Conservation (phyloP, 2,888 invertebrate genomes). For the Tetragonula carbonaria region DNA sequence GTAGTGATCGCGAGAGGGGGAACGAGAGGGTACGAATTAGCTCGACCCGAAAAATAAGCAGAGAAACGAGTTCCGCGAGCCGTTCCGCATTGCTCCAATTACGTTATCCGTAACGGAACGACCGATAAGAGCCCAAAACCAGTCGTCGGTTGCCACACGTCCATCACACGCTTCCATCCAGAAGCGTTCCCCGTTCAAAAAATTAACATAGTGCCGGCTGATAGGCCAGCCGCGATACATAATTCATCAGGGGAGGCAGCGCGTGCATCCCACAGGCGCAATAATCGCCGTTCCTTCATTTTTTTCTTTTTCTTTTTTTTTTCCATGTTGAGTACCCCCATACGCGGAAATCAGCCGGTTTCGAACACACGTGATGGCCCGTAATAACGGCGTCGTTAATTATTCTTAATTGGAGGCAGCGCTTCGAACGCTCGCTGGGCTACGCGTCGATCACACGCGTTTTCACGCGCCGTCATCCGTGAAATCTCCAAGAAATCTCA, state of each 20-base stretch:
- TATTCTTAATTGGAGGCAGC: constrained; percentile 36
- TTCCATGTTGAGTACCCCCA: constrained; percentile 68
- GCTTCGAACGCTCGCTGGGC: neutral
- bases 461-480: constrained; percentile 24
- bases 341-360: constrained; percentile 50
- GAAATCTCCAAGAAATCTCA: constrained; percentile 23
- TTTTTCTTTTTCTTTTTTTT: no score
- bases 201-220: constrained; percentile 68
- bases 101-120: constrained; percentile 33
- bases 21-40: constrained; percentile 11
- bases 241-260: constrained; percentile 52
- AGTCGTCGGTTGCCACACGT: constrained; percentile 51
- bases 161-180: constrained; percentile 49
- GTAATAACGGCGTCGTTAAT: constrained; percentile 37
- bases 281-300: constrained; percentile 27
- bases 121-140: constrained; percentile 46
- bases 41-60: neutral
- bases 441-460: constrained; percentile 26
- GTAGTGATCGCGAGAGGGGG: neutral
- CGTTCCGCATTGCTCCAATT: constrained; percentile 23
- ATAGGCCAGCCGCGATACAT: constrained; percentile 65
- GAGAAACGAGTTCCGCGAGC: constrained; percentile 18
- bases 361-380: constrained; percentile 22
- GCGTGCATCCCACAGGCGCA: constrained; percentile 42
- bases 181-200: constrained; percentile 45